phyloP scores from a whole-genome alignment of 2,888 invertebrate genomes.

The Euzetes globulus region DNA sequence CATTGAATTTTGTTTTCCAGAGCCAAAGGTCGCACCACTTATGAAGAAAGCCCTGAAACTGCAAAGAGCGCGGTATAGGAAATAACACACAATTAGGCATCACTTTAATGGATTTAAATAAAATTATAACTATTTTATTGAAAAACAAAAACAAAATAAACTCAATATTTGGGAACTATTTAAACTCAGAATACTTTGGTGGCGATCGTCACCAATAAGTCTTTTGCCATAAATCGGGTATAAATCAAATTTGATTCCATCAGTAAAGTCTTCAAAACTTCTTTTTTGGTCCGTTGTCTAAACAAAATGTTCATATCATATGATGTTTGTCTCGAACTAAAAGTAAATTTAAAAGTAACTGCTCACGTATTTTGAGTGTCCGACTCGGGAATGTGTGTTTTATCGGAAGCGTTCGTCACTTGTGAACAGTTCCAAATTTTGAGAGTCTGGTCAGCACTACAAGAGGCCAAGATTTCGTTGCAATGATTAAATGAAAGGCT shows the following conservation, averaged over 20 bases:
- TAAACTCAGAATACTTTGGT: not conserved
- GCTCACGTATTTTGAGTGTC: not conserved
- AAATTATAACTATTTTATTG: not conserved
- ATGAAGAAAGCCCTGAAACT: slow-evolving; percentile 34
- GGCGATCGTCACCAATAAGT: not conserved
- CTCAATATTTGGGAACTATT: not conserved
- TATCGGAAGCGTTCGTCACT: not conserved
- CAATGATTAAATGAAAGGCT: slow-evolving; percentile 58
- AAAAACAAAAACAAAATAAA: not conserved
- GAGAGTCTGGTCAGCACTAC: slow-evolving; percentile 59
- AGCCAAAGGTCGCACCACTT: slow-evolving; percentile 31
- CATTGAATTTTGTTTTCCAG: not conserved
- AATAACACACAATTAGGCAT: not conserved
- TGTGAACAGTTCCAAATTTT: slow-evolving; percentile 56
- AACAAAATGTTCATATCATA: too few species aligned
- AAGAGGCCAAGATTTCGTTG: slow-evolving; percentile 59
- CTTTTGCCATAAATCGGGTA: not conserved
- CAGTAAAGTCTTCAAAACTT: too few species aligned
- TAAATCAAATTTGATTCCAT: not conserved
- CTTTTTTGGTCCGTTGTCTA: too few species aligned
- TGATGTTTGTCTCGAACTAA: too few species aligned
- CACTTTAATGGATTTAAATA: not conserved
- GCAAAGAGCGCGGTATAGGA: slow-evolving; percentile 16
- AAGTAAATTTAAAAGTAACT: not conserved
- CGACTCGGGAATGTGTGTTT: not conserved